Conservation (phyloP, 2,888 invertebrate species). For the Protonemura montana region DNA sequence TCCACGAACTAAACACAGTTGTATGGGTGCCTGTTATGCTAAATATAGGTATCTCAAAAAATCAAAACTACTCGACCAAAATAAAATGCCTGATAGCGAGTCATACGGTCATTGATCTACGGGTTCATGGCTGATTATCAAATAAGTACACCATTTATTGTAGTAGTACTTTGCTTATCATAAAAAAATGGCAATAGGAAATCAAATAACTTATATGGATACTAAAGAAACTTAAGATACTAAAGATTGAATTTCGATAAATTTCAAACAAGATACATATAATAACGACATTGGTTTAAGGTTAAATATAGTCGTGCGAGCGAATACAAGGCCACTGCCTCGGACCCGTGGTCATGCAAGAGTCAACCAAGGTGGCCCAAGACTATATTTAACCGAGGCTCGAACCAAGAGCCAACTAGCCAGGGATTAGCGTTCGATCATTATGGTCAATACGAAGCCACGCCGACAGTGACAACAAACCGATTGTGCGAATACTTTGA, state of each 20-base stretch:
- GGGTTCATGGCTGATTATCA: background rate
- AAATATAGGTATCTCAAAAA: background rate
- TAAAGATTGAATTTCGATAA: background rate
- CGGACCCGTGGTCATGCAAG: conserved; percentile 1
- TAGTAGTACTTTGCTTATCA: background rate
- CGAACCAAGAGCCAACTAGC: background rate
- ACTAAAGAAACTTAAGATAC: no score
- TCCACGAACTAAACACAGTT: no score
- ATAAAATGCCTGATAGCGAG: background rate
- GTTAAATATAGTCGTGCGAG: background rate
- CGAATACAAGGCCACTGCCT: background rate
- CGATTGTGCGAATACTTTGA: background rate
- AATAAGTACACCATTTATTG: background rate
- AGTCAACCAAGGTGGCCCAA: background rate
- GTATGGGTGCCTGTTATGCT: background rate
- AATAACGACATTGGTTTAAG: background rate
- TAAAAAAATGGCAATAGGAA: background rate
- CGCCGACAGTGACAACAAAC: background rate
- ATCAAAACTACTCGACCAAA: background rate
- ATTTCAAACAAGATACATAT: background rate
- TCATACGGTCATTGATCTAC: background rate
- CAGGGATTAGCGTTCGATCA: background rate
- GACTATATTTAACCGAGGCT: background rate
- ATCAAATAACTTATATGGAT: background rate
- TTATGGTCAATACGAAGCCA: background rate